These are phyloP conservation scores for Falco naumanni DNA, from an alignment of 2,797 vertebrate genomes.

Conservation along the genomic window DNA sequence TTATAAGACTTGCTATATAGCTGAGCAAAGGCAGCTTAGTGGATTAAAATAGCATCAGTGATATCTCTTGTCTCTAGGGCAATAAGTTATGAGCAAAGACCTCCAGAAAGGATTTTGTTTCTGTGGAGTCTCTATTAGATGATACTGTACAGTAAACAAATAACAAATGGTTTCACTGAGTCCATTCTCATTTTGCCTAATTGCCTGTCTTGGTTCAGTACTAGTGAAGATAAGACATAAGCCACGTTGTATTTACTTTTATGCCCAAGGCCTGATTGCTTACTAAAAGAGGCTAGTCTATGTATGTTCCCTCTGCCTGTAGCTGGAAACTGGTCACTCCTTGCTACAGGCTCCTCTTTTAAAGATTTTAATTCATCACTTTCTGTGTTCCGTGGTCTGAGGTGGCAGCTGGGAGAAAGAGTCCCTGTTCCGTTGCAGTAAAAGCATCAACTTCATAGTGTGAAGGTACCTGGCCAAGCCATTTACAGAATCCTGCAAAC, in stretches of 20 bases:
- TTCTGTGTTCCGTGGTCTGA: background rate
- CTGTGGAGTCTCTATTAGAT: constrained; percentile 14
- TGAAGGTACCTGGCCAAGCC: background rate
- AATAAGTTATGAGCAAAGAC: constrained; percentile 46
- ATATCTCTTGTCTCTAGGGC: constrained; percentile 41
- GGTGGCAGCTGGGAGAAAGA: background rate
- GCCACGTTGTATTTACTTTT: background rate
- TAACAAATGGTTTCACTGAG: background rate
- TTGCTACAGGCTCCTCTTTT: background rate
- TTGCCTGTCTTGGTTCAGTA: background rate
- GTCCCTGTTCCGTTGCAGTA: background rate
- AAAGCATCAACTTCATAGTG: background rate
- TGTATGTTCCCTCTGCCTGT: background rate
- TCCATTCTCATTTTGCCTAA: constrained; percentile 16
- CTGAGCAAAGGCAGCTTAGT: constrained; percentile 28
- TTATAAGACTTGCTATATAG: background rate
- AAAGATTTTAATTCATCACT: background rate
- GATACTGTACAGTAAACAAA: constrained; percentile 32
- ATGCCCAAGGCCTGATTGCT: background rate
- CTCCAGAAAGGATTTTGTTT: constrained; percentile 53
- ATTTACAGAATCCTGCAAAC: background rate
- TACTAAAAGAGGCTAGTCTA: background rate
- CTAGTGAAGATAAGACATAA: background rate
- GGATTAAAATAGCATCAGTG: constrained; percentile 57
- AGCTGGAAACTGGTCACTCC: background rate